Percentiles rank a stretch among this genome's conserved stretches.
Evolutionary conservation across 1,140 invertebrate species (phyloP).

Genomic region (Drosophila sechellia): DNA sequence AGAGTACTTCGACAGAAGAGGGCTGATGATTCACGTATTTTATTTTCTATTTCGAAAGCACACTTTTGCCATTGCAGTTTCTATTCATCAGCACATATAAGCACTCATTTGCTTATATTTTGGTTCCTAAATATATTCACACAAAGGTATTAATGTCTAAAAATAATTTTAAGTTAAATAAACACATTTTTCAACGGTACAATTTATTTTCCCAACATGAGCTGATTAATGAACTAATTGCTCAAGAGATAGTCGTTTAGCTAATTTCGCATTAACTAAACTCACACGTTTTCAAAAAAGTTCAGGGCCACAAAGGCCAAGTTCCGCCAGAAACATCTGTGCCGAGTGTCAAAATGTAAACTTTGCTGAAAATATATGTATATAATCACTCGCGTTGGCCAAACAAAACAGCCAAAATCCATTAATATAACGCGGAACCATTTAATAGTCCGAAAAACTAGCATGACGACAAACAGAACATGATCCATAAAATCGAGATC

Average conservation of each 20-base stretch:
- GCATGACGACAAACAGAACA: constrained; percentile 40
- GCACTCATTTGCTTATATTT: neutral
- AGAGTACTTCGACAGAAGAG: constrained; percentile 12
- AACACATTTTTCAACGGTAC: neutral
- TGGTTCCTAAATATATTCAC: neutral
- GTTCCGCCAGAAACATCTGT: constrained; percentile 36
- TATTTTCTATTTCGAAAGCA: neutral
- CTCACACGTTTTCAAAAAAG: constrained; percentile 26
- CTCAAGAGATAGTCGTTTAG: constrained; percentile 16
- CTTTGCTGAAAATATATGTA: constrained; percentile 16
- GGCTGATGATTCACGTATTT: constrained; percentile 8
- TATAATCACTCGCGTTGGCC: constrained; percentile 5
- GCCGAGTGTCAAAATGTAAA: constrained; percentile 45
- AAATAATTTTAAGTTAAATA: neutral
- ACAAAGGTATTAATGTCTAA: too few relatives aligned
- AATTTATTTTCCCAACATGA: neutral
- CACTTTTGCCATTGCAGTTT: neutral
- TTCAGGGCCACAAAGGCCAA: constrained; percentile 37
- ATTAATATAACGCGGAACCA: constrained; percentile 47
- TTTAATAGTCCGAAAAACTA: constrained; percentile 40
- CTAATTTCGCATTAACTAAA: constrained; percentile 39
- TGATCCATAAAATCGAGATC: constrained; percentile 31
- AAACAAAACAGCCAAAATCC: constrained; percentile 40
- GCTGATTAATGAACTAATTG: constrained; percentile 39
- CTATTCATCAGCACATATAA: too few relatives aligned